Evolutionary conservation across 2,888 invertebrate genomes (phyloP), one percentile per base, ranked within the genome.

Genomic region (Calameuta filiformis): DNA sequence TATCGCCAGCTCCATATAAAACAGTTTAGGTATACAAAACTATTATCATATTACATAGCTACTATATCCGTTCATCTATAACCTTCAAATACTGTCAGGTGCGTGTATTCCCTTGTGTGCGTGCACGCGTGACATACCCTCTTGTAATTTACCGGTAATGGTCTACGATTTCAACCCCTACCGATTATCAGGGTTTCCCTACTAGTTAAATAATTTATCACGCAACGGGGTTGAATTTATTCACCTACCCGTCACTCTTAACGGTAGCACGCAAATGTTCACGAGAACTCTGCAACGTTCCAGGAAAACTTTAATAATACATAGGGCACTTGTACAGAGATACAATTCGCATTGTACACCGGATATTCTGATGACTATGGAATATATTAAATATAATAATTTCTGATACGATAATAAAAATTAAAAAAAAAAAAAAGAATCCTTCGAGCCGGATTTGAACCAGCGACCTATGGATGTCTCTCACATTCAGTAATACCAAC

Each of bases 401-500:
- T 34, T 68, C 56, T 34, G 73, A 68, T 34, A 34, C 73, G 12
- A 77, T 30, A 23, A 23, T 35, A 75, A 12, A 75, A 69, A 35
- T 35, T 12, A 12, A 3, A 35, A 35, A 35, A 33, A 33, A 33
- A 74, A 76, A 73, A 68, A 75, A 76, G 56, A 30, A 69, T 15
- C 56, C 81, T 79, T 89, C 90, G 90, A 89, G 90, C 90, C 89
- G 89, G 90, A 90, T 89, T 90, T 90, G 90, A 91, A 91, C 90
- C 90, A 91, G 90, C 90, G 90, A 91, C 90, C 90, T 91, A 91
- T 91, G 90, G 90, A 91, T 91, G 12, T 83, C 90, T 81, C 68
- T 75, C 9, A 33, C 15, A 68, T 73, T 75, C 6, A 37, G 3
- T 23, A 35, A 12, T 40, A 73, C 89, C 91, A 84, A 91, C 91